These are phyloP conservation scores for Uria aalge DNA, from an alignment of 2,113 vertebrate genomes.

Conservation along the genomic window DNA sequence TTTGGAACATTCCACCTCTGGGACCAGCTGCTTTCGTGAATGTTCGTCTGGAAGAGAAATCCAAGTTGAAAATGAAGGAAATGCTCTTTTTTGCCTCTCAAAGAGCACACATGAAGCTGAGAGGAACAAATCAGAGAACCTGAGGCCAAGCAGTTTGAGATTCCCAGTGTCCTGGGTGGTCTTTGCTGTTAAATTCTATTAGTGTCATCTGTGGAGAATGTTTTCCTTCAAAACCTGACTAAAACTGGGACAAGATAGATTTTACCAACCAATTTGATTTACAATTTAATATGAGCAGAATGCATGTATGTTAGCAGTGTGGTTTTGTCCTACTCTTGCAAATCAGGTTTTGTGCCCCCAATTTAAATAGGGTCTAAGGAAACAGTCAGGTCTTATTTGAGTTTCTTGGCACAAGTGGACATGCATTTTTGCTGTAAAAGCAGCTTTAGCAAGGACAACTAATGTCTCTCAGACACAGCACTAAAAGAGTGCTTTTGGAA, in stretches of 20 bases:
- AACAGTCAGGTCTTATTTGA: not conserved
- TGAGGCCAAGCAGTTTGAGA: slow-evolving; percentile 21
- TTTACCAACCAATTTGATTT: not conserved
- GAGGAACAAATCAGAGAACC: slow-evolving; percentile 23
- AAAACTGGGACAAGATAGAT: not conserved
- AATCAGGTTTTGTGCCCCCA: not conserved
- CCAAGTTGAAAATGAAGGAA: slow-evolving; percentile 9
- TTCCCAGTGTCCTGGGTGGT: slow-evolving; percentile 48
- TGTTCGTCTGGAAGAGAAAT: not conserved
- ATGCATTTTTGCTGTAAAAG: not conserved
- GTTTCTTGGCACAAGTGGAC: not conserved
- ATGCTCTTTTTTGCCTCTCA: slow-evolving; percentile 18
- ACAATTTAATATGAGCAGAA: not conserved
- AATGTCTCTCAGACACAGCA: not conserved
- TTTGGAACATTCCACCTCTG: slow-evolving; percentile 8
- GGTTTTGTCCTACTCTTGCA: not conserved
- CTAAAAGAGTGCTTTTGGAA: not conserved
- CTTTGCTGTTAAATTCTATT: not conserved
- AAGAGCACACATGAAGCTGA: not conserved
- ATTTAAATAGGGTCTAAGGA: not conserved
- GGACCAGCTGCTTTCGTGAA: not conserved
- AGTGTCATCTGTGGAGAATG: not conserved
- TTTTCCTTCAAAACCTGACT: slow-evolving; percentile 12
- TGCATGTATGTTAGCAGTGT: not conserved
- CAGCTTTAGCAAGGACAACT: not conserved